These are phyloP conservation scores for Epinephelus cyanopodus DNA, from an alignment of 2,113 vertebrate species.

Conservation along the genomic window DNA sequence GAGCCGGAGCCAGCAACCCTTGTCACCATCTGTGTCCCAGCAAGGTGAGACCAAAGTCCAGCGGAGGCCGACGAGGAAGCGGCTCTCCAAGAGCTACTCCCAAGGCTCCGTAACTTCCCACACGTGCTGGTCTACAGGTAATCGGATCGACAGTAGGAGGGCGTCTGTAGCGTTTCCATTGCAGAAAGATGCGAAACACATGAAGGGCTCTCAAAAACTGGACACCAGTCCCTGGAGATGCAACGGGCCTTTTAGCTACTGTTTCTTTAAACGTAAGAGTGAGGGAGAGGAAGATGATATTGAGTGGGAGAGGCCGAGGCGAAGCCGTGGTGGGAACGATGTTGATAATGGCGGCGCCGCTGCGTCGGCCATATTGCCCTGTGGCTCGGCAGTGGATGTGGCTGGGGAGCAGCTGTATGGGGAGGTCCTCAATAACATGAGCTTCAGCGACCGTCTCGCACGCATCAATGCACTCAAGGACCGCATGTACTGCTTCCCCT, in stretches of 20 bases:
- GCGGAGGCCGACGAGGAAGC: slow-evolving; percentile 88
- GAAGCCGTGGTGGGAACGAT: slow-evolving; percentile 44
- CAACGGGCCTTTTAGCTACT: slow-evolving; percentile 94
- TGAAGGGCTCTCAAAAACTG: slow-evolving; percentile 88
- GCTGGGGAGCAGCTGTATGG: slow-evolving; percentile 78
- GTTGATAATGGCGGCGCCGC: slow-evolving; percentile 15
- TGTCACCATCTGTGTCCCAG: slow-evolving; percentile 70
- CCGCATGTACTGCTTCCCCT: slow-evolving; percentile 90
- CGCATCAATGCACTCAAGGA: slow-evolving; percentile 92
- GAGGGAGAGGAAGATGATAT: slow-evolving; percentile 89
- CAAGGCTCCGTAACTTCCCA: slow-evolving; percentile 90
- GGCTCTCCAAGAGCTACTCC: slow-evolving; percentile 93
- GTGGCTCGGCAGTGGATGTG: slow-evolving; percentile 63
- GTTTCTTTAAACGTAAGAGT: slow-evolving; percentile 90
- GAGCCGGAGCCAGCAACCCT: slow-evolving; percentile 83
- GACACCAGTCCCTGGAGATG: slow-evolving; percentile 92
- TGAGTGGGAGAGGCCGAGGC: slow-evolving; percentile 82
- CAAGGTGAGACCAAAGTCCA: slow-evolving; percentile 85
- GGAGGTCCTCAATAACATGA: slow-evolving; percentile 89
- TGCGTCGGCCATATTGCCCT: slow-evolving; percentile 60
- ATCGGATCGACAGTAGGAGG: slow-evolving; percentile 82
- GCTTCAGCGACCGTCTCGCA: slow-evolving; percentile 89
- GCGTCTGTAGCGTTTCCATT: slow-evolving; percentile 80
- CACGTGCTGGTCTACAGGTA: slow-evolving; percentile 78
- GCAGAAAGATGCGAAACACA: slow-evolving; percentile 90